Base-by-base conservation (phyloP, 1,140 invertebrate species). In the Caerostris darwini region DNA sequence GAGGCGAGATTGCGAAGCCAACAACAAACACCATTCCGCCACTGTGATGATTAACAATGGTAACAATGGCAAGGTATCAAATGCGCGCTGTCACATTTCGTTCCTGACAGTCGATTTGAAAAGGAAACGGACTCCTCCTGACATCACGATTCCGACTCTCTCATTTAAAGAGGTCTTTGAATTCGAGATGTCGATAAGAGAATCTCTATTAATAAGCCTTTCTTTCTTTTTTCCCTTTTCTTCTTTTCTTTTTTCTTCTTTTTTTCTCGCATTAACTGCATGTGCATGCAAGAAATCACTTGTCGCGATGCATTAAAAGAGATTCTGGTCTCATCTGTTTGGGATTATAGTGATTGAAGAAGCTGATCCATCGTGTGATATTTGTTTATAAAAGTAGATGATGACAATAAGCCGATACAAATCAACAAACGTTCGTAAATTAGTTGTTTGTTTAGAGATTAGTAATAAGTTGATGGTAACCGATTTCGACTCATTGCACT, bases 41-140 rank as follows among this genome's bases (percentile, higher is more conserved):
- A 17, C 12, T 14, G 61, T 17, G 61, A 53, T 34, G 54, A 85
- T n/a, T 58, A 85, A 89, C 61, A 89, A 89, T 69, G 87, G 59
- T n/a, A 57, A 54, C 61, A 67, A 69, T 67, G 57, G 61, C 14
- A 14, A 50, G 50, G 87, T 69, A 69, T 85, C 82, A 89, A 89
- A 61, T 89, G 17, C 87, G 14, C 54, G 57, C 89, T 90, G 89
- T 90, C 89, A 90, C 54, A 90, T 59, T 89, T 90, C 54, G 56
- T 57, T 69, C 61, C 10, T 90, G 89, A 90, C 89, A 81, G 57
- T 90, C 56, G 69, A 34, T 69, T 90, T 90, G 89, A 90, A 69
- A 58, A 67, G 89, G 89, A 90, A 90, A 69, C 34, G 8, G 89
- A 59, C 50, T 54, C 12, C 50, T 54, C 12, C 50, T 61, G 57